Conservation (phyloP, 92 coral and sea anemone genomes). For the Chrysogorgia sp. region DNA sequence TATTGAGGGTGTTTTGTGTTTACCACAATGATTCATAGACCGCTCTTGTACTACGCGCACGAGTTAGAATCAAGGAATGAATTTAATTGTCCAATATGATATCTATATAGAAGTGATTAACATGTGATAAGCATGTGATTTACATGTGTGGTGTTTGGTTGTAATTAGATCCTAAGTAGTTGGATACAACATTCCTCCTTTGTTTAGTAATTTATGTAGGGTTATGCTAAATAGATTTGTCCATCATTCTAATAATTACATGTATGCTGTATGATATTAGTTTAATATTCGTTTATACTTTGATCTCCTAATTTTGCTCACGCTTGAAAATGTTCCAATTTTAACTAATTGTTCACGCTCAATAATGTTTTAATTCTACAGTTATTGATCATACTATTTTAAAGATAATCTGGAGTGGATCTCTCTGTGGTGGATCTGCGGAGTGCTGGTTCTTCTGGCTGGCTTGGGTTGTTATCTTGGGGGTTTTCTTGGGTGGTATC, state of each 20-base stretch:
- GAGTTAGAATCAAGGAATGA: too few relatives aligned
- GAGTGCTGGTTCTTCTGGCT: conserved; percentile 1
- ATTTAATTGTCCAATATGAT: too few relatives aligned
- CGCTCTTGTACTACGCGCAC: too few relatives aligned
- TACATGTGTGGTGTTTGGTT: too few relatives aligned
- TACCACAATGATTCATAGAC: too few relatives aligned
- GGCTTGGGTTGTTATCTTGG: neutral
- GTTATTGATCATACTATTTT: neutral
- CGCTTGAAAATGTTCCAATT: neutral
- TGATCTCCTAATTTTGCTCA: neutral
- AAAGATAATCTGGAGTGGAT: conserved; percentile 27
- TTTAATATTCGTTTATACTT: neutral
- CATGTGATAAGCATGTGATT: too few relatives aligned
- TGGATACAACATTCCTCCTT: conserved; percentile 42
- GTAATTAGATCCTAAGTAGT: too few relatives aligned
- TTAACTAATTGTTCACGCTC: neutral
- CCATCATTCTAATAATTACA: neutral
- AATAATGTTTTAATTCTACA: neutral
- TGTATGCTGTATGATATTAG: neutral
- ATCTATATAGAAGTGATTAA: too few relatives aligned
- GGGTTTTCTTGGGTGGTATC: neutral
- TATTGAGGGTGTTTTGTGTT: too few relatives aligned
- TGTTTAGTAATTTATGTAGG: conserved; percentile 18
- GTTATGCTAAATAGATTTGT: neutral
- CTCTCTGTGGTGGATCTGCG: conserved; percentile 22